Conservation (phyloP, 2,113 vertebrate genomes). For the Strix uralensis region DNA sequence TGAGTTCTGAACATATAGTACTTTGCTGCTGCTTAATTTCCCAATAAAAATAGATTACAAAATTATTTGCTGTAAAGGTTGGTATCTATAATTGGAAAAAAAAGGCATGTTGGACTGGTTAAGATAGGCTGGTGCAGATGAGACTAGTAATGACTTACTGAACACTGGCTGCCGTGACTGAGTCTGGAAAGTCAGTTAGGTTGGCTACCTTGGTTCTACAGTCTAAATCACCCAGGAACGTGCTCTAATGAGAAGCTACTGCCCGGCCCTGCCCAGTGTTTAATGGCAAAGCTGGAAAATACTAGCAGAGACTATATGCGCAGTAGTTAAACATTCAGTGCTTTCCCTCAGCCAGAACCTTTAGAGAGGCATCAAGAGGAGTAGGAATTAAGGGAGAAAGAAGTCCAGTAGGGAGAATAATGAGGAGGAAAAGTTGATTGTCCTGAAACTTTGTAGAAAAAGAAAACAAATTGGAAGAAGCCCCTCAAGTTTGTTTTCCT, state of each 20-base stretch:
- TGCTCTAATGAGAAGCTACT: neutral
- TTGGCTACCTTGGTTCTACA: neutral
- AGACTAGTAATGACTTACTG: neutral
- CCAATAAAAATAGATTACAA: constrained; percentile 45
- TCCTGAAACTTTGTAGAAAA: neutral
- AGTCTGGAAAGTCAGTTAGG: neutral
- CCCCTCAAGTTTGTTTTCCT: neutral
- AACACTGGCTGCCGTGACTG: neutral
- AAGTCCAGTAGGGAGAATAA: neutral
- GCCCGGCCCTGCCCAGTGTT: neutral
- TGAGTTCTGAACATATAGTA: constrained; percentile 40
- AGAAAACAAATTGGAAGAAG: neutral
- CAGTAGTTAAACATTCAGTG: neutral
- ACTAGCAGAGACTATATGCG: neutral
- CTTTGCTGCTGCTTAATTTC: constrained; percentile 54
- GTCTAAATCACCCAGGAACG: neutral
- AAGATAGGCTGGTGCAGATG: neutral
- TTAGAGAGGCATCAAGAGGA: neutral
- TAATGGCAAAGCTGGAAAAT: neutral
- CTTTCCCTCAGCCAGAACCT: neutral
- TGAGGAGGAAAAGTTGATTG: neutral
- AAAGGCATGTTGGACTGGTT: neutral
- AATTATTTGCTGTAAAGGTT: constrained; percentile 40
- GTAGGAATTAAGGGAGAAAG: neutral
- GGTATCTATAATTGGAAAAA: neutral